Base-by-base conservation (phyloP, 2,113 vertebrate species). In the Varanus komodoensis region DNA sequence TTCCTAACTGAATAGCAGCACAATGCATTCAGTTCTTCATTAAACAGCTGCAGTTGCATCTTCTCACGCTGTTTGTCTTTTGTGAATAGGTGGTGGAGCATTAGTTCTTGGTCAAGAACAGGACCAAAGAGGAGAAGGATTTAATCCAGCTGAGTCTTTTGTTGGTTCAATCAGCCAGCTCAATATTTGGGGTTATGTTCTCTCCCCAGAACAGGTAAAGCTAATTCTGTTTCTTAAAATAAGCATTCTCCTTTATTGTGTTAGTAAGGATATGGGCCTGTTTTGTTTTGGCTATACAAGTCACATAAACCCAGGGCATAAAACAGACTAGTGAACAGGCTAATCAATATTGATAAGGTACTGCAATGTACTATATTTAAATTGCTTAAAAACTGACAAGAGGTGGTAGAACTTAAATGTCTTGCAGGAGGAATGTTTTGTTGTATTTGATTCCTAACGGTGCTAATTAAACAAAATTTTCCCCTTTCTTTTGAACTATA, bases 71-170 rank as follows among this genome's bases (percentile, higher is more conserved):
- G 89, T 84, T 87, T 88, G 95, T 78, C 88, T 34, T 92, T 27
- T 93, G 71, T 93, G 21, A 90, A 50, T 93, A 99, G 99, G 98
- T 94, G 99, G 99, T 34, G 99, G 99, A 25, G 98, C 98, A 0
- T 97, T 99, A 91, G 99, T 99, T 21, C 96, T 99, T 87, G 99
- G 99, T 91, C 99, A 99, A 96, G 99, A 99, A 85, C 99, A 99
- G 96, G 99, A 99, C 95, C 96, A 98, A 96, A 98, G 97, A 94
- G 99, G 99, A 32, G 98, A 99, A 86, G 99, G 98, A 83, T 99
- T 99, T 96, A 99, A 98, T 93, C 99, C 99, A 61, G 98, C 99
- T 1, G 99, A 99, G 95, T 99, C 99, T 87, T 99, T 99, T 87
- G 98, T 99, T 69, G 99, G 99, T 27, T 99, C 98, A 89, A 95